A percentile compares a stretch with the other conserved stretches of the same genome.
Conservation (phyloP, 2,888 invertebrate genomes). For the Cosmia pyralina region DNA sequence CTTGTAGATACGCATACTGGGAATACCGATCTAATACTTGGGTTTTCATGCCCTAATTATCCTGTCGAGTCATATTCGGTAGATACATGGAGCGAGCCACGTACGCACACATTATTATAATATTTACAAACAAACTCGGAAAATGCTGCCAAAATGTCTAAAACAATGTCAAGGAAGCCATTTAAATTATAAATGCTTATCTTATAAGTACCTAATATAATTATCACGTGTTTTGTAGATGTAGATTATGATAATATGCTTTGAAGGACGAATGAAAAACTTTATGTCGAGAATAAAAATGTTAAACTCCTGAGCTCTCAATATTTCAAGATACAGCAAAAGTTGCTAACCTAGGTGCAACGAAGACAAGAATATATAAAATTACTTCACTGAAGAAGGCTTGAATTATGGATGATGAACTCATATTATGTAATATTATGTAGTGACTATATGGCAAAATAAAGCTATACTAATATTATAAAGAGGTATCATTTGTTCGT, state of each 20-base stretch:
- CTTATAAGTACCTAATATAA: slow-evolving; percentile 24
- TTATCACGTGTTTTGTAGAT: slow-evolving; percentile 15
- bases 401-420: background rate
- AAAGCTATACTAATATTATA: no score
- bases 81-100: slow-evolving; percentile 52
- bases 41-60: slow-evolving; percentile 32
- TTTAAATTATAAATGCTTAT: slow-evolving; percentile 43
- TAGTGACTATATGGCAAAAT: background rate
- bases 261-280: slow-evolving; percentile 41
- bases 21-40: slow-evolving; percentile 10
- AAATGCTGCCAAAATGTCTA: slow-evolving; percentile 42
- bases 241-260: slow-evolving; percentile 29
- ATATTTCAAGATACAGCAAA: background rate
- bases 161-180: slow-evolving; percentile 57
- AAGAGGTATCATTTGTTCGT: no score
- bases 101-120: slow-evolving; percentile 44
- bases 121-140: slow-evolving; percentile 52
- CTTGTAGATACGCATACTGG: background rate
- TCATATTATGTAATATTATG: no score
- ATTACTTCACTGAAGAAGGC: background rate
- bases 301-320: background rate
- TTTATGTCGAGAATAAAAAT: slow-evolving; percentile 2
- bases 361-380: background rate
- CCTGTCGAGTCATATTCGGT: slow-evolving; percentile 23
- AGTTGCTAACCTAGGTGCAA: no score